phyloP scores from a whole-genome alignment of 1,140 invertebrate species.

The Propsilocerus akamusi region DNA sequence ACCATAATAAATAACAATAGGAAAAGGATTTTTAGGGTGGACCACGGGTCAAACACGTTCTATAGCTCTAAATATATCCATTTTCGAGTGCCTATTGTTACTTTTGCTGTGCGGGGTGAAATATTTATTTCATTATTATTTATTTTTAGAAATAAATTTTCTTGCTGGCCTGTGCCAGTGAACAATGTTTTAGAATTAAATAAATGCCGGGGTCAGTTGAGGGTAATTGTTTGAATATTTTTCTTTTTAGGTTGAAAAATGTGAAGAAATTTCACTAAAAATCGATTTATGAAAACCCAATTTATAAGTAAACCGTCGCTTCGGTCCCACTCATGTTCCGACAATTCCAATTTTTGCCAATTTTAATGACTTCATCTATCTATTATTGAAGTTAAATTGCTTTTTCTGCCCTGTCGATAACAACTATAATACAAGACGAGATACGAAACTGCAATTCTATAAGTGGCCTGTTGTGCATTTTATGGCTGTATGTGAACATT shows the following conservation, averaged over 20 bases:
- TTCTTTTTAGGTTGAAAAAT: no score
- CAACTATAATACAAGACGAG: no score
- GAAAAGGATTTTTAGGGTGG: neutral
- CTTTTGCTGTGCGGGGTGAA: neutral
- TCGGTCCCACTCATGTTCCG: no score
- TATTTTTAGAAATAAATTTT: neutral
- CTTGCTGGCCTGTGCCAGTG: neutral
- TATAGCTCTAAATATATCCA: neutral
- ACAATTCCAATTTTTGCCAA: no score
- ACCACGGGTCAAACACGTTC: constrained; percentile 1
- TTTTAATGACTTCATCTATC: no score
- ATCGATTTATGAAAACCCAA: no score
- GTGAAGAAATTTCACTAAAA: neutral
- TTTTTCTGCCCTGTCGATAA: no score
- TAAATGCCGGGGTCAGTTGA: neutral
- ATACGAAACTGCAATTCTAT: no score
- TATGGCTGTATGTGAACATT: no score
- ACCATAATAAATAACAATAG: constrained; percentile 4
- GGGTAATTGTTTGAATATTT: constrained; percentile 2
- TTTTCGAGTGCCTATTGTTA: neutral
- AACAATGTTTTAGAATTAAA: neutral
- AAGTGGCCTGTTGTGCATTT: no score
- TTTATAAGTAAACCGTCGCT: no score
- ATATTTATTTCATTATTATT: neutral
- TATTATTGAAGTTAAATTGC: no score